These are phyloP conservation scores for Myotis pilosus DNA, from an alignment of 2,797 vertebrate species.

Conservation along the genomic window DNA sequence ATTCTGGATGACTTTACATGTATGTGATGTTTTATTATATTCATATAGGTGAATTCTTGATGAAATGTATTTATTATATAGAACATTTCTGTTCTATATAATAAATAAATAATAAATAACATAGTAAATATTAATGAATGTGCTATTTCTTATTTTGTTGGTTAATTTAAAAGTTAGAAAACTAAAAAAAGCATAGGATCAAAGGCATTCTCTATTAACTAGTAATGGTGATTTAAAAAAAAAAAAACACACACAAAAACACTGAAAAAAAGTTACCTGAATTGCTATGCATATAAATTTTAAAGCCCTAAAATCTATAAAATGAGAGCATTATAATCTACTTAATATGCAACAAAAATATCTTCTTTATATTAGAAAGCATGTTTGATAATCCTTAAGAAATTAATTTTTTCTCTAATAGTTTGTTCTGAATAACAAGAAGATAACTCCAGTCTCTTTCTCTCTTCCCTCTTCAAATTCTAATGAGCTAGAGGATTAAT, in stretches of 20 bases:
- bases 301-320: not conserved
- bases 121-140: not conserved
- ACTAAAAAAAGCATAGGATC: not conserved
- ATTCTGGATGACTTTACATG: not conserved
- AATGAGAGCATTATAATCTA: not conserved
- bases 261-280: not conserved
- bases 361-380: not conserved
- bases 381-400: not conserved
- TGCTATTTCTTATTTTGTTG: not conserved
- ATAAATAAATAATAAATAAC: not conserved
- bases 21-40: not conserved
- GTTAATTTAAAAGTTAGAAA: conserved; percentile 13
- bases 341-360: not conserved
- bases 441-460: not conserved
- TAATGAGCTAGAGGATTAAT: not conserved
- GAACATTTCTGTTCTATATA: not conserved
- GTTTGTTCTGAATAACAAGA: not conserved
- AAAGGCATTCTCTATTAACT: conserved; percentile 9
- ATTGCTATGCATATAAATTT: not conserved
- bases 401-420: not conserved
- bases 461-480: not conserved
- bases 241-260: not conserved
- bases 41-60: not conserved
- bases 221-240: not conserved
- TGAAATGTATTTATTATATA: no score